These are phyloP conservation scores for Syngnathus typhle DNA, from an alignment of 2,113 vertebrate species.

Conservation along the genomic window DNA sequence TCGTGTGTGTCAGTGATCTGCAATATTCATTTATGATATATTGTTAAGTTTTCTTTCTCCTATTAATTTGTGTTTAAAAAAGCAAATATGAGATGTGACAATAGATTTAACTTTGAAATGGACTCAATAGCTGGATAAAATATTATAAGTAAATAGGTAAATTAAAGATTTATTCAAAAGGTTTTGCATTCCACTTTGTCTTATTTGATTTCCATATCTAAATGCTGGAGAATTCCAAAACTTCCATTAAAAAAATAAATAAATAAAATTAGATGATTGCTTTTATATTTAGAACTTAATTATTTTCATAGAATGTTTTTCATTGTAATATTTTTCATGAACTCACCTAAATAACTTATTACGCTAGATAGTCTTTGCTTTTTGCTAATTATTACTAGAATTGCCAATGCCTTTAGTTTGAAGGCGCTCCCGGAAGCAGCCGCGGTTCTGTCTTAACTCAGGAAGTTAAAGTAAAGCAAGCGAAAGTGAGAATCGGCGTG, in stretches of 20 bases:
- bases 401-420: background rate
- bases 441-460: background rate
- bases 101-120: slow-evolving; percentile 20
- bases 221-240: too few species aligned
- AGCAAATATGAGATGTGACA: slow-evolving; percentile 22
- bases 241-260: too few species aligned
- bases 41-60: slow-evolving; percentile 32
- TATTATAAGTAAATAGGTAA: background rate
- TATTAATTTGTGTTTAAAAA: slow-evolving; percentile 37
- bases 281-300: too few species aligned
- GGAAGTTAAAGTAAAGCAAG: background rate
- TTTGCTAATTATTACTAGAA: too few species aligned
- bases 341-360: too few species aligned
- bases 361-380: too few species aligned
- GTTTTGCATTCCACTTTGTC: background rate
- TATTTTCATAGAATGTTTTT: too few species aligned
- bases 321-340: too few species aligned
- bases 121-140: slow-evolving; percentile 33
- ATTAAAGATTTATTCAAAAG: slow-evolving; percentile 42
- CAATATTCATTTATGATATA: slow-evolving; percentile 45
- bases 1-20: slow-evolving; percentile 37
- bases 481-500: background rate
- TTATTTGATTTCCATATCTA: background rate
- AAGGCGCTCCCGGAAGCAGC: background rate
- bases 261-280: too few species aligned